Evolutionary conservation across 2,113 vertebrate genomes (phyloP).

Genomic region (Penelope pileata): DNA sequence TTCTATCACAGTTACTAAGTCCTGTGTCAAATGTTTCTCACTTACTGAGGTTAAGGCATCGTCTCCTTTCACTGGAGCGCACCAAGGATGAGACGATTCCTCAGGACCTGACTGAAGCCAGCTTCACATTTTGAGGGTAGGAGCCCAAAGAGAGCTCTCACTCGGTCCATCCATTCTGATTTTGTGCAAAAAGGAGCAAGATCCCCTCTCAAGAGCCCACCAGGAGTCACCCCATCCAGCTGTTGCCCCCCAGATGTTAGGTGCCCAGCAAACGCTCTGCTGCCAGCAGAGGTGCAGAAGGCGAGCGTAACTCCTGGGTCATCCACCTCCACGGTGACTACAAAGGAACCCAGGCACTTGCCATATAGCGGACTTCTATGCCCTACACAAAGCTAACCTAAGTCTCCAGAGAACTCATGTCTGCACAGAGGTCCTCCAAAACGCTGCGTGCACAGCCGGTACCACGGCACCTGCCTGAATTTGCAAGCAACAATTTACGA

Average conservation of each 20-base stretch:
- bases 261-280: background rate
- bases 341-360: background rate
- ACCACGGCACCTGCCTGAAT: background rate
- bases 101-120: background rate
- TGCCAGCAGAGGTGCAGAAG: background rate
- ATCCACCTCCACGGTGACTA: accelerated
- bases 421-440: background rate
- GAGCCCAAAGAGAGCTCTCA: background rate
- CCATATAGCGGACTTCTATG: background rate
- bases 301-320: background rate
- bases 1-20: background rate
- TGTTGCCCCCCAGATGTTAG: background rate
- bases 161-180: background rate
- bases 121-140: background rate
- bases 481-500: background rate
- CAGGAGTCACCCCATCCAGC: background rate
- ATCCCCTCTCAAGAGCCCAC: background rate
- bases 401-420: background rate
- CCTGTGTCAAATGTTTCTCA: background rate
- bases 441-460: accelerated
- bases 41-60: background rate
- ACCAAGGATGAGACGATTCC: background rate
- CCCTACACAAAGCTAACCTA: background rate
- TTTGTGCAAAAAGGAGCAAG: background rate
- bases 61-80: background rate